Evolutionary conservation across 2,797 vertebrate genomes (phyloP).

Genomic region (Hydrocynus forskahlii): DNA sequence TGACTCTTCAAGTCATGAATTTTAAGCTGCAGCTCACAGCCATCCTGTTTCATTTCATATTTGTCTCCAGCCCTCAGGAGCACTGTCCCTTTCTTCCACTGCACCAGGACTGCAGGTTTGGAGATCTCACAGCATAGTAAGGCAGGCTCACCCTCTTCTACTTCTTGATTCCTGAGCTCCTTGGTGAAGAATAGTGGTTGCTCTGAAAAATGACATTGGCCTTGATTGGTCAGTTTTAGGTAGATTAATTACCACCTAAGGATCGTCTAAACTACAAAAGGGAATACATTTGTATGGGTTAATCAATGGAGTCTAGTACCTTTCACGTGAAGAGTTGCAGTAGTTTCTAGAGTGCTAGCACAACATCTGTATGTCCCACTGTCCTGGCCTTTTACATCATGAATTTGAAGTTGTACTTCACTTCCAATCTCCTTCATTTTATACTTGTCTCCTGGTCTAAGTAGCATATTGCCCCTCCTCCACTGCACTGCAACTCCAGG

Average conservation of each 20-base stretch:
- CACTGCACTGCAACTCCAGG: constrained; percentile 69
- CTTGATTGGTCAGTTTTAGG: neutral
- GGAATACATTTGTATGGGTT: neutral
- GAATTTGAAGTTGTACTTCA: constrained; percentile 78
- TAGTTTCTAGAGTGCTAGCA: constrained; percentile 62
- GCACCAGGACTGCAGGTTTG: constrained; percentile 68
- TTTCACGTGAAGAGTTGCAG: constrained; percentile 43
- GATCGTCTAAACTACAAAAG: neutral
- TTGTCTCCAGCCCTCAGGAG: constrained; percentile 77
- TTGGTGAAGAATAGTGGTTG: constrained; percentile 81
- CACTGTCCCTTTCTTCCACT: constrained; percentile 84
- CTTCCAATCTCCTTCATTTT: constrained; percentile 74
- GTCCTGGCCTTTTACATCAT: constrained; percentile 79
- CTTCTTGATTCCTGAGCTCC: constrained; percentile 78
- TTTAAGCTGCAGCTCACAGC: constrained; percentile 76
- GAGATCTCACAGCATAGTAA: constrained; percentile 83
- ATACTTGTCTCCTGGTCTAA: constrained; percentile 74
- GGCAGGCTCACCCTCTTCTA: constrained; percentile 76
- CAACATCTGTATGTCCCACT: constrained; percentile 82
- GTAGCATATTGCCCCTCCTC: constrained; percentile 74
- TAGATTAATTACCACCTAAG: neutral
- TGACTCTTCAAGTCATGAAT: constrained; percentile 80
- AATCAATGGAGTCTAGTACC: constrained; percentile 6
- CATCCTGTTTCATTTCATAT: constrained; percentile 79
- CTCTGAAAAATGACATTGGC: constrained; percentile 64